A percentile compares a stretch with the other conserved stretches of the same genome.
phyloP scores from a whole-genome alignment of 2,113 vertebrate genomes.

The Heterotis niloticus region DNA sequence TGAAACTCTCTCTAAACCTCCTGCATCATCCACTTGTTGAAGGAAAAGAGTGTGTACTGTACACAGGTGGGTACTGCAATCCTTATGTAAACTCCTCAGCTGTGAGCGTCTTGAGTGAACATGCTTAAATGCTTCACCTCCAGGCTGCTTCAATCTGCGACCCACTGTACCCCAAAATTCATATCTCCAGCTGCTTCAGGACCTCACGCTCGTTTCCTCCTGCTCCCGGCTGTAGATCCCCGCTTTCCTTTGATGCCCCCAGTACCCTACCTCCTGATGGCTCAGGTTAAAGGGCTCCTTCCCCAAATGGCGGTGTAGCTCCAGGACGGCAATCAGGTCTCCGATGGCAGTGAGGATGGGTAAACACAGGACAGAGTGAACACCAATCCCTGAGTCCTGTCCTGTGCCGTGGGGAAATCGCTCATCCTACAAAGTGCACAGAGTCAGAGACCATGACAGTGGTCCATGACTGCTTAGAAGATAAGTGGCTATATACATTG shows the following conservation, averaged over 20 bases:
- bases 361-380: constrained; percentile 94
- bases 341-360: constrained; percentile 93
- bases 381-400: constrained; percentile 84
- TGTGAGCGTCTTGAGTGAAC: neutral
- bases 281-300: constrained; percentile 87
- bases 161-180: neutral
- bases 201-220: neutral
- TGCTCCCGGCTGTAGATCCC: neutral
- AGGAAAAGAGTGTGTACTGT: too few species aligned
- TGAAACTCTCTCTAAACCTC: neutral
- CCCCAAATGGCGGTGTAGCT: constrained; percentile 89
- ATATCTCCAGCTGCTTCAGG: neutral
- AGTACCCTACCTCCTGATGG: constrained; percentile 83
- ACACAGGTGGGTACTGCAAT: too few species aligned
- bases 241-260: too few species aligned
- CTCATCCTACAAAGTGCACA: constrained; percentile 73
- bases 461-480: neutral
- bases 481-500: too few species aligned
- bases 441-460: neutral
- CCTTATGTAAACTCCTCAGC: neutral
- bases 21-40: too few species aligned
- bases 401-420: constrained; percentile 93
- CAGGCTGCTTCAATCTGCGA: neutral
- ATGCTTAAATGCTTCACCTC: neutral
- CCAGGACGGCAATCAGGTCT: constrained; percentile 91